Evolutionary conservation across 1,140 invertebrate genomes (phyloP).

Genomic region (Apis mellifera): DNA sequence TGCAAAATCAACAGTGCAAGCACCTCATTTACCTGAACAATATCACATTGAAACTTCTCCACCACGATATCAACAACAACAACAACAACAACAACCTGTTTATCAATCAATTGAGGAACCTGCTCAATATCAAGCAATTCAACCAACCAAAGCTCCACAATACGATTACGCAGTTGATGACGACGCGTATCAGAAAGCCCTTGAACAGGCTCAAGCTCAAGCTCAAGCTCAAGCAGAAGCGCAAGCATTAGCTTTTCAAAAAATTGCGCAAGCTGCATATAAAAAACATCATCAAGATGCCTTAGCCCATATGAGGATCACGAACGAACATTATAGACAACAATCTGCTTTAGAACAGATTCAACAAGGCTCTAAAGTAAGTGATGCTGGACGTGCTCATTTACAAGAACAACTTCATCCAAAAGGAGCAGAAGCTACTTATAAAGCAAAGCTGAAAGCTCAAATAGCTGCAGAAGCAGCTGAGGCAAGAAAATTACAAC

Average conservation of each 20-base stretch:
- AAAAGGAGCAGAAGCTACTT: slow-evolving; percentile 74
- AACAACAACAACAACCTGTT: slow-evolving; percentile 36
- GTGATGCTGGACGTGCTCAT: slow-evolving; percentile 75
- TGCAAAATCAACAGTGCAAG: slow-evolving; percentile 63
- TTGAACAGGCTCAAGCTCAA: slow-evolving; percentile 65
- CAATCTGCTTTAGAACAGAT: slow-evolving; percentile 78
- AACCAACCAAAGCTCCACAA: slow-evolving; percentile 62
- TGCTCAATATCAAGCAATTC: slow-evolving; percentile 66
- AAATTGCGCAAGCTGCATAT: slow-evolving; percentile 75
- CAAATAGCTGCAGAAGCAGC: slow-evolving; percentile 72
- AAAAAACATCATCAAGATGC: slow-evolving; percentile 75
- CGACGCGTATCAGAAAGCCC: slow-evolving; percentile 53
- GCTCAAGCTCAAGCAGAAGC: slow-evolving; percentile 69
- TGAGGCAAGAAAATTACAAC: slow-evolving; percentile 74
- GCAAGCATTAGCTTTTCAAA: slow-evolving; percentile 76
- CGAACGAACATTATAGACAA: slow-evolving; percentile 72
- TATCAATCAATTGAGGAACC: slow-evolving; percentile 67
- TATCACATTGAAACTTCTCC: slow-evolving; percentile 79
- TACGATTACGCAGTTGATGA: slow-evolving; percentile 72
- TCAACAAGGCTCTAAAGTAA: slow-evolving; percentile 73
- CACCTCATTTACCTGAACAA: slow-evolving; percentile 69
- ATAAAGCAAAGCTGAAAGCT: slow-evolving; percentile 74
- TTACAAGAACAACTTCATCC: slow-evolving; percentile 72
- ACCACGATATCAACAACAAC: slow-evolving; percentile 65
- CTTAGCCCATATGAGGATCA: slow-evolving; percentile 75